Base-by-base conservation (phyloP, 2,888 invertebrate species). In the Candidula unifasciata region DNA sequence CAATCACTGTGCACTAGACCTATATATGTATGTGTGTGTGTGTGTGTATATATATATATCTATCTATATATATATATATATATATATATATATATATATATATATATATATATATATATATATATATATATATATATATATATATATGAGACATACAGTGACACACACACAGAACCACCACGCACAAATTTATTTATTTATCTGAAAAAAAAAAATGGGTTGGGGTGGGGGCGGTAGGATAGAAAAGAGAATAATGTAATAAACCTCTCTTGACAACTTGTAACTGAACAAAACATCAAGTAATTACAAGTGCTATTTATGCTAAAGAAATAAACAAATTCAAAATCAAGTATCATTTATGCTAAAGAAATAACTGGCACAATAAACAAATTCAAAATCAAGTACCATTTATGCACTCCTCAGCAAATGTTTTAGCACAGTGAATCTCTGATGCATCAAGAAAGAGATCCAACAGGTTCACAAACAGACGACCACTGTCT, bases 321-420 rank as follows among this genome's bases (percentile, higher is more conserved):
- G 21, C 21, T 16, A 60, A n/a, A 60, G 6, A 5, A 60, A 5
- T 24, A 24, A 37, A 37, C 24, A 33, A 52, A 18, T 60, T 3
- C 44, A 52, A 33, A 54, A 44, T 64, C 6, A 18, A 27, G 27
- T 69, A 86, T 91, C 92, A 81, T 88, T 60, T 60, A 24, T 60
- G 21, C 21, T 16, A 60, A n/a, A 60, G 6, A 5, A 60, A 5
- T 24, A 24, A 3, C 21, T n/a, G 5, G 33, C 18, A 35, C 68
- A 13, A 68, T 21, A 71, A 37, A 37, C 24, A 33, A 52, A 18
- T 60, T 3, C 44, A 52, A 33, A 54, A 44, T 64, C 6, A 18
- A 27, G 27, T 69, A 86, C 92, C 92, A 81, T 88, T 90, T 52
- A 92, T 92, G 79, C 89, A 90, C n/a, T 90, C 89, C 83, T 91